Conservation (phyloP, 2,797 vertebrate genomes). For the Balearica regulorum region DNA sequence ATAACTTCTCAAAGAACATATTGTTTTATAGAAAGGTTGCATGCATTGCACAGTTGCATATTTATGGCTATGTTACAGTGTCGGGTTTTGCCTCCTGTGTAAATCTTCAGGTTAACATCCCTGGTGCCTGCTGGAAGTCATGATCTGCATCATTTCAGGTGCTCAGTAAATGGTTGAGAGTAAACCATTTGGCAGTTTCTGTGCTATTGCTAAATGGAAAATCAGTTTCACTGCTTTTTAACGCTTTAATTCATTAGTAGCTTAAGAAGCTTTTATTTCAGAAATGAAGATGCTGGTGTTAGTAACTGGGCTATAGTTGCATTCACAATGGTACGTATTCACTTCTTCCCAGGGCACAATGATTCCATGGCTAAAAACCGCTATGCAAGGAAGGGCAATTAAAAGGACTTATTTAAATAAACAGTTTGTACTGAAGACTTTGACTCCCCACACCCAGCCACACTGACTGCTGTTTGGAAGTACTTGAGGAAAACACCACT, state of each 20-base stretch:
- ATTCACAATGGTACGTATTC: neutral
- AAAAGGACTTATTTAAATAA: neutral
- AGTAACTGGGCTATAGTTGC: neutral
- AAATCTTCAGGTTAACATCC: neutral
- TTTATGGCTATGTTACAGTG: neutral
- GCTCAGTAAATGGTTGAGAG: neutral
- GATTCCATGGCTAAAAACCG: neutral
- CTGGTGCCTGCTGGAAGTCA: neutral
- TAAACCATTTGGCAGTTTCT: neutral
- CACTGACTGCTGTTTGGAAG: neutral
- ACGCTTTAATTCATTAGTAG: neutral
- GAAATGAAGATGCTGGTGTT: neutral
- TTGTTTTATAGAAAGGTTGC: neutral
- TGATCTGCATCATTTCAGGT: neutral
- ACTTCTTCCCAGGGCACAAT: neutral
- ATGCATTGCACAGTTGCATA: neutral
- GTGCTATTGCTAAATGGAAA: neutral
- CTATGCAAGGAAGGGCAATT: neutral
- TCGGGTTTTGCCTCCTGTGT: neutral
- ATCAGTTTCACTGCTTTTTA: neutral
- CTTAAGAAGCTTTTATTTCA: neutral
- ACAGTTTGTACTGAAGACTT: neutral
- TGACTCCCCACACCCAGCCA: neutral
- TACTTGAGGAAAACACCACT: constrained; percentile 4
- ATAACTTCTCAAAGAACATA: neutral